Conservation (phyloP, 2,797 vertebrate genomes). For the Tiaroga cobitis region DNA sequence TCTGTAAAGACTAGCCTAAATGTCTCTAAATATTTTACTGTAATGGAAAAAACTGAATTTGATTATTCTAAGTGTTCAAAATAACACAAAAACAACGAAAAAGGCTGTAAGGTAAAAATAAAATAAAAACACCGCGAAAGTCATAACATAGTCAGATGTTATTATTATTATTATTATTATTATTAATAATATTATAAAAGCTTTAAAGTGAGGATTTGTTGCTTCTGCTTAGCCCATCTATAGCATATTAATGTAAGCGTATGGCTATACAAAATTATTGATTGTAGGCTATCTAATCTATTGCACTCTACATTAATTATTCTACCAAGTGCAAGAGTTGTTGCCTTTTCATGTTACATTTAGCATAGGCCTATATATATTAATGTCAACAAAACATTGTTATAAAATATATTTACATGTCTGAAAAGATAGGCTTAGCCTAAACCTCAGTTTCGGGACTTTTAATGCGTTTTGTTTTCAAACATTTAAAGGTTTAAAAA, state of each 20-base stretch:
- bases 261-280: not conserved
- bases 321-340: not conserved
- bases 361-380: no score
- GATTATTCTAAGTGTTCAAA: not conserved
- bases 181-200: not conserved
- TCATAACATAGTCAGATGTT: not conserved
- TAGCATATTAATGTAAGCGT: not conserved
- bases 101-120: not conserved
- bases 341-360: not conserved
- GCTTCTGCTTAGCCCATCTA: not conserved
- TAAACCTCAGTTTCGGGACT: no score
- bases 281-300: not conserved
- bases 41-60: not conserved
- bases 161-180: not conserved
- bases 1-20: not conserved
- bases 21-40: not conserved
- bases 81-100: not conserved
- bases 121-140: not conserved
- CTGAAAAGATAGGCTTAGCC: no score
- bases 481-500: no score
- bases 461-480: no score
- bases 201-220: not conserved
- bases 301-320: conserved; percentile 10
- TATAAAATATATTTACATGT: no score
- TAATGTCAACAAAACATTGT: no score